Evolutionary conservation across 1,140 invertebrate species (phyloP).

Genomic region (Daktulosphaira vitifoliae): DNA sequence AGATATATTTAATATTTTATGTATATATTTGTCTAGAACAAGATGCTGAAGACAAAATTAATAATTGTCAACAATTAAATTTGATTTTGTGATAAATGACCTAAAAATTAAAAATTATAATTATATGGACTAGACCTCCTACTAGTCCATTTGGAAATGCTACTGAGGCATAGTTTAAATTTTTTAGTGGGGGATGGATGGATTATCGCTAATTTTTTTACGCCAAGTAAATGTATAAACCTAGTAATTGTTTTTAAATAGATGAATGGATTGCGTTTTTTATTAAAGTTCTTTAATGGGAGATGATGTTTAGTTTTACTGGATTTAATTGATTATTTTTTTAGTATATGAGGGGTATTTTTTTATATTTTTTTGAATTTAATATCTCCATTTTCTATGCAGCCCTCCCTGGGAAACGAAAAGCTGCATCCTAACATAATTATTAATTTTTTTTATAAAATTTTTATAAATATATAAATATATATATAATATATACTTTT

Average conservation of each 20-base stretch:
- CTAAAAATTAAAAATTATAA: conserved; percentile 20
- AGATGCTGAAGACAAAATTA: conserved; percentile 26
- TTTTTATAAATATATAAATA: conserved; percentile 36
- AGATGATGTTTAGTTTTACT: conserved; percentile 23
- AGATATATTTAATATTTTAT: background rate
- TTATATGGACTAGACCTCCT: conserved; percentile 32
- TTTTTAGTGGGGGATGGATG: conserved; percentile 31
- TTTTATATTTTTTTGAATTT: conserved; percentile 13
- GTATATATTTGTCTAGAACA: conserved; percentile 18
- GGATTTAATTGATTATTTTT: too few relatives aligned
- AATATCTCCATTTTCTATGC: conserved; percentile 28
- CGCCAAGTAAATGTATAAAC: conserved; percentile 15
- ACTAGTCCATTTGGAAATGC: conserved; percentile 31
- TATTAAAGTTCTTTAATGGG: conserved; percentile 2
- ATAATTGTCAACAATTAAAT: conserved; percentile 2
- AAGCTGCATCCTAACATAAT: conserved; percentile 25
- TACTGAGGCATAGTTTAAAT: conserved; percentile 21
- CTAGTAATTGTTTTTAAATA: conserved; percentile 4
- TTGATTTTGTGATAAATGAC: background rate
- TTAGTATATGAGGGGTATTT: conserved; percentile 9
- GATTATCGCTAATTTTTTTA: conserved; percentile 31
- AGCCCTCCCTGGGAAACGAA: conserved; percentile 24
- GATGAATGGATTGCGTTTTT: conserved; percentile 25
- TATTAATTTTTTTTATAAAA: conserved; percentile 33
- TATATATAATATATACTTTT: conserved; percentile 39